Percentiles rank a stretch among this genome's conserved stretches.
Conservation (phyloP, 2,888 invertebrate species). For the Tachina lurida region DNA sequence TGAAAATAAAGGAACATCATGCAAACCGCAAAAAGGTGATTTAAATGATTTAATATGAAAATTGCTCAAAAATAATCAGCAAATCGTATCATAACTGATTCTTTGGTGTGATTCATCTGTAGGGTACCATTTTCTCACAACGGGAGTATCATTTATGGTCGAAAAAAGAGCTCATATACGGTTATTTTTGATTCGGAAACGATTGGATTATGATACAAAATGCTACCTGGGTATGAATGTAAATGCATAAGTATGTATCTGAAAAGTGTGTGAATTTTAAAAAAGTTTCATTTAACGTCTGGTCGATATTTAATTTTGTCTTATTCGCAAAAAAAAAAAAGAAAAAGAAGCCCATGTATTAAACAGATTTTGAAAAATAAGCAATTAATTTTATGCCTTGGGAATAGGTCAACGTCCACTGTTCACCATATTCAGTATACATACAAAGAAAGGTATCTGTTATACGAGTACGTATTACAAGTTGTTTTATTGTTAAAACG, state of each 20-base stretch:
- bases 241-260: slow-evolving; percentile 45
- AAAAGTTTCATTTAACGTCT: slow-evolving; percentile 57
- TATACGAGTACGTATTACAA: slow-evolving; percentile 32
- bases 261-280: slow-evolving; percentile 58
- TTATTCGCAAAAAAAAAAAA: slow-evolving; percentile 45
- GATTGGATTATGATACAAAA: too few species aligned
- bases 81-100: too few species aligned
- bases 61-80: too few species aligned
- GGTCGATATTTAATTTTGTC: slow-evolving; percentile 6
- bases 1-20: too few species aligned
- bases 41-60: too few species aligned
- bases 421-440: slow-evolving; percentile 6
- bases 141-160: too few species aligned
- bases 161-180: too few species aligned
- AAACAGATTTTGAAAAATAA: slow-evolving; percentile 46
- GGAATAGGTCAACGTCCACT: slow-evolving; percentile 62
- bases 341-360: neutral
- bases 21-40: too few species aligned
- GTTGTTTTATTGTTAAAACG: slow-evolving; percentile 10
- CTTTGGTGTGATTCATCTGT: too few species aligned
- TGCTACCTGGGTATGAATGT: neutral
- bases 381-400: slow-evolving; percentile 48
- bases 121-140: too few species aligned
- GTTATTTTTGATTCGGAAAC: too few species aligned
- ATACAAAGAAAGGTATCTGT: slow-evolving; percentile 38